A percentile compares a stretch with the other conserved stretches of the same genome.
These are phyloP conservation scores for Aphaenogaster ashmeadi DNA, from an alignment of 1,140 invertebrate genomes.

Conservation along the genomic window DNA sequence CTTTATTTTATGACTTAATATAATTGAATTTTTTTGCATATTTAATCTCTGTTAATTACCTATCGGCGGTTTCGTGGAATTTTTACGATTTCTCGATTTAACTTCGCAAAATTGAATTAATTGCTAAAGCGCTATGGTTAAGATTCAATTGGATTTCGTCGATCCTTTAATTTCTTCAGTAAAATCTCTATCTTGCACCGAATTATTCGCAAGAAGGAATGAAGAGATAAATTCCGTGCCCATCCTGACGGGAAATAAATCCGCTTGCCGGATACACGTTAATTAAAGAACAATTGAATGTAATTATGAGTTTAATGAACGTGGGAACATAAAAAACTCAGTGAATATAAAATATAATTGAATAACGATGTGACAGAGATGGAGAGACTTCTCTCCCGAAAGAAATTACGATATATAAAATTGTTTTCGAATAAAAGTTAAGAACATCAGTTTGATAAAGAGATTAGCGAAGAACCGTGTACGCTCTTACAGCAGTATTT, in stretches of 20 bases:
- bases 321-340: background rate
- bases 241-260: constrained; percentile 34
- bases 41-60: background rate
- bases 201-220: constrained; percentile 32
- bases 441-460: background rate
- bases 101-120: background rate
- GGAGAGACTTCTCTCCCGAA: background rate
- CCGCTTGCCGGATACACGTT: constrained; percentile 32
- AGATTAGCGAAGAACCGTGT: background rate
- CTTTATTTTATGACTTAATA: background rate
- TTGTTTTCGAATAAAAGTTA: constrained; percentile 18
- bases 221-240: constrained; percentile 27
- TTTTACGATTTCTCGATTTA: constrained; percentile 9
- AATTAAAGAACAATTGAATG: constrained; percentile 53
- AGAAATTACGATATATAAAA: constrained; percentile 29
- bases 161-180: constrained; percentile 24
- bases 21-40: background rate
- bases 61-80: background rate
- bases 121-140: background rate
- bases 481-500: background rate
- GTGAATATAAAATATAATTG: constrained; percentile 54
- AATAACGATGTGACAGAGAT: constrained; percentile 7
- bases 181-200: constrained; percentile 20
- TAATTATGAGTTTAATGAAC: constrained; percentile 48
- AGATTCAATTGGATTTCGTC: constrained; percentile 23